These are phyloP conservation scores for Butorides virescens DNA, from an alignment of 2,113 vertebrate species.

Conservation along the genomic window DNA sequence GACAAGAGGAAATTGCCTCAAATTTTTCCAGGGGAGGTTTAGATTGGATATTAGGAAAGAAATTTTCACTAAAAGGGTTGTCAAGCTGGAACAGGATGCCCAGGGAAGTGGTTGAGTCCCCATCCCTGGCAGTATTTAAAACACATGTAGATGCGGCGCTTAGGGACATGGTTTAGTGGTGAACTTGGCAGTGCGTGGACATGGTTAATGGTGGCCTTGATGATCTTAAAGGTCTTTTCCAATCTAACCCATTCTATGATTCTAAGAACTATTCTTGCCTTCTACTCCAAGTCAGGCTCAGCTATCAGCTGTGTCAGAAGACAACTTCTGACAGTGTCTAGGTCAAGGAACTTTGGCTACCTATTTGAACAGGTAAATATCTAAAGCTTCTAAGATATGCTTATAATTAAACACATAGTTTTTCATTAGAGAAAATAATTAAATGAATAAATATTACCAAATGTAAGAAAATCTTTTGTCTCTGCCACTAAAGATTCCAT, in stretches of 20 bases:
- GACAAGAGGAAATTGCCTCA: too few species aligned
- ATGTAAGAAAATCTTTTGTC: neutral
- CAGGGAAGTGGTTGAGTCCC: too few species aligned
- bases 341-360: neutral
- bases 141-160: too few species aligned
- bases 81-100: too few species aligned
- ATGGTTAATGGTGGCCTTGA: too few species aligned
- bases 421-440: neutral
- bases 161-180: too few species aligned
- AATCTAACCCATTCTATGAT: neutral
- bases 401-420: neutral
- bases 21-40: too few species aligned
- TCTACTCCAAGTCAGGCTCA: neutral
- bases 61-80: too few species aligned
- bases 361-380: neutral
- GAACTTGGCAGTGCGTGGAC: too few species aligned
- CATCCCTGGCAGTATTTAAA: too few species aligned
- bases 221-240: neutral
- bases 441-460: neutral
- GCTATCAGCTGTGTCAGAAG: neutral
- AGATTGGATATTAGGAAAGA: too few species aligned
- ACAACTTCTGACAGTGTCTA: neutral
- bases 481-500: neutral
- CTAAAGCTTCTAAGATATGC: neutral
- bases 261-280: neutral